Conservation (phyloP, 1,140 invertebrate genomes). For the Dysdera silvatica region DNA sequence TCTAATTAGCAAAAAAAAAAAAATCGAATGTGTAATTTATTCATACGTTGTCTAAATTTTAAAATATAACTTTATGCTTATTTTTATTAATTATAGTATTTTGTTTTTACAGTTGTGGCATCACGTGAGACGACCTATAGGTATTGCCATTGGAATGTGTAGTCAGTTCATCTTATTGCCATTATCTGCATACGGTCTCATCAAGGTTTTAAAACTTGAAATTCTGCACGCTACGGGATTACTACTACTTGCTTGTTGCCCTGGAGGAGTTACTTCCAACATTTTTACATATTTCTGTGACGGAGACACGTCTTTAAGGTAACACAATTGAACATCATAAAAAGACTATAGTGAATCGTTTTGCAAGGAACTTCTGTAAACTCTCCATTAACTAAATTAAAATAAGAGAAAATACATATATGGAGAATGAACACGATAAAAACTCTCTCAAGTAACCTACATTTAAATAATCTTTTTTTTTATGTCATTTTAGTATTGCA, state of each 20-base stretch:
- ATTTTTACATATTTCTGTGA: conserved; percentile 45
- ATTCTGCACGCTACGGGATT: conserved; percentile 35
- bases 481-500: conserved; percentile 38
- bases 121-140: conserved; percentile 41
- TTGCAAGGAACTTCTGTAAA: not conserved
- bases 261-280: conserved; percentile 45
- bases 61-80: too few relatives aligned
- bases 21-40: too few relatives aligned
- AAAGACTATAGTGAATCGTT: not conserved
- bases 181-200: conserved; percentile 39
- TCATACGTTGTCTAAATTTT: too few relatives aligned
- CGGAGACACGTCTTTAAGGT: conserved; percentile 46
- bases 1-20: too few relatives aligned
- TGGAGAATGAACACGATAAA: not conserved
- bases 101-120: conserved; percentile 32
- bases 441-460: not conserved
- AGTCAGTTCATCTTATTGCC: conserved; percentile 47
- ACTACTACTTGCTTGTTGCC: conserved; percentile 42
- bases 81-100: not conserved
- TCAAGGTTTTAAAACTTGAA: conserved; percentile 28
- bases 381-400: not conserved
- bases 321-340: not conserved
- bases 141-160: conserved; percentile 43
- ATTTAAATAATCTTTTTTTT: conserved; percentile 26
- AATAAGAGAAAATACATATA: not conserved